These are phyloP conservation scores for Bubo scandiacus DNA, from an alignment of 2,113 vertebrate genomes.

Conservation along the genomic window DNA sequence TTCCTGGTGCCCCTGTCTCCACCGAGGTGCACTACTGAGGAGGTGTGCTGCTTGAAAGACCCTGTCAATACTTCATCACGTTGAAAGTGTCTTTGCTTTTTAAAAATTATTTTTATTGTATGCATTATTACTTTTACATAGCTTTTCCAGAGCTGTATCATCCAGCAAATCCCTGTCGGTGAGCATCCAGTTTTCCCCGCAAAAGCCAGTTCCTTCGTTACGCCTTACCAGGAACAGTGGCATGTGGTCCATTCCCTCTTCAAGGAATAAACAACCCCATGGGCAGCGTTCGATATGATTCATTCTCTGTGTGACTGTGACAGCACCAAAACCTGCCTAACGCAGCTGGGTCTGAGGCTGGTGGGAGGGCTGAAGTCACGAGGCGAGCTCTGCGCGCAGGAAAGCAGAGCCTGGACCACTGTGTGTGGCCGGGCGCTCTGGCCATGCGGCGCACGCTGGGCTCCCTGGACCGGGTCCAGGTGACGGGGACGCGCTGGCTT, in stretches of 20 bases:
- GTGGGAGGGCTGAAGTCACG: background rate
- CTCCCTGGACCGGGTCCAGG: fast-evolving
- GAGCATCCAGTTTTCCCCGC: background rate
- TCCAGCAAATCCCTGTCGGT: background rate
- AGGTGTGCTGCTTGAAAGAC: background rate
- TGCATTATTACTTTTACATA: background rate
- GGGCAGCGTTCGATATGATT: slow-evolving; percentile 19
- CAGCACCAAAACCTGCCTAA: background rate
- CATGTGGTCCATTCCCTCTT: background rate
- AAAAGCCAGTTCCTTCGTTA: background rate
- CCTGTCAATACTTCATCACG: background rate
- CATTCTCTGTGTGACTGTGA: slow-evolving; percentile 2
- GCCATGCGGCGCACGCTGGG: fast-evolving
- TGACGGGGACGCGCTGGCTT: background rate
- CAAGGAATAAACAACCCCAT: slow-evolving; percentile 36
- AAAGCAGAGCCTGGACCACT: background rate
- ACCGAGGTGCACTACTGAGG: background rate
- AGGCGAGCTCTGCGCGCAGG: background rate
- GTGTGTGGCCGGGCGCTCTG: background rate
- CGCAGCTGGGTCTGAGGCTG: background rate
- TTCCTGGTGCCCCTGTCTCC: background rate
- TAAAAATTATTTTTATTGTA: background rate
- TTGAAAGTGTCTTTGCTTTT: background rate
- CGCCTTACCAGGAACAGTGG: slow-evolving; percentile 12
- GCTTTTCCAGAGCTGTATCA: background rate